Evolutionary conservation across 1,140 invertebrate species (phyloP).

Genomic region (Microplitis mediator): DNA sequence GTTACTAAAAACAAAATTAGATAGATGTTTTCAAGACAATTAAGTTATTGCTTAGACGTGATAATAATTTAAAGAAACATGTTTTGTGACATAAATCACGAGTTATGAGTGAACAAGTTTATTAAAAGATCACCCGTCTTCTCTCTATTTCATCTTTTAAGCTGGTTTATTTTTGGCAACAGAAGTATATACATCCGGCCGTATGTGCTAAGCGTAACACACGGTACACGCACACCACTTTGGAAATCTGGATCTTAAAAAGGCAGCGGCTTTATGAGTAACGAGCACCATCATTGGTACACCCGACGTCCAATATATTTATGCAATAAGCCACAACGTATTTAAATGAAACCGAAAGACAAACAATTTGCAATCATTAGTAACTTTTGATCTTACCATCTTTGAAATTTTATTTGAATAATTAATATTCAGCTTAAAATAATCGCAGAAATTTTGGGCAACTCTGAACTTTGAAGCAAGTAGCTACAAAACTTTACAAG

Average conservation of each 20-base stretch:
- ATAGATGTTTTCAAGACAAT: constrained; percentile 1
- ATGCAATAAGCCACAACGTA: too few species aligned
- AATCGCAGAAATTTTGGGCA: background rate
- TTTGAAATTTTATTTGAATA: too few species aligned
- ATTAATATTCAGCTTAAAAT: background rate
- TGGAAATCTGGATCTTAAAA: background rate
- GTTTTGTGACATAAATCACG: background rate
- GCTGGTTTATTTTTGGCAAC: constrained; percentile 22
- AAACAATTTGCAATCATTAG: too few species aligned
- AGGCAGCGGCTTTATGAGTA: background rate
- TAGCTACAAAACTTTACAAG: background rate
- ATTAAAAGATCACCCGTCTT: constrained; percentile 23
- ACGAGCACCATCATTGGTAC: background rate
- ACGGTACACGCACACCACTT: background rate
- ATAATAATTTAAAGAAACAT: constrained; percentile 9
- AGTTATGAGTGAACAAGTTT: constrained; percentile 15
- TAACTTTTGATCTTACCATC: too few species aligned
- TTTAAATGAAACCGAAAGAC: too few species aligned
- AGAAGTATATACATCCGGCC: constrained; percentile 22
- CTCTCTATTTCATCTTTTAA: constrained; percentile 2
- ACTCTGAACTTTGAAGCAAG: background rate
- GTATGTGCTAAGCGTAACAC: background rate
- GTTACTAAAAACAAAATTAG: background rate
- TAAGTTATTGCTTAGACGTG: background rate
- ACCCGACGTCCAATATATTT: too few species aligned